Conservation (phyloP, 2,888 invertebrate species). For the Oconnorella tubifera region DNA sequence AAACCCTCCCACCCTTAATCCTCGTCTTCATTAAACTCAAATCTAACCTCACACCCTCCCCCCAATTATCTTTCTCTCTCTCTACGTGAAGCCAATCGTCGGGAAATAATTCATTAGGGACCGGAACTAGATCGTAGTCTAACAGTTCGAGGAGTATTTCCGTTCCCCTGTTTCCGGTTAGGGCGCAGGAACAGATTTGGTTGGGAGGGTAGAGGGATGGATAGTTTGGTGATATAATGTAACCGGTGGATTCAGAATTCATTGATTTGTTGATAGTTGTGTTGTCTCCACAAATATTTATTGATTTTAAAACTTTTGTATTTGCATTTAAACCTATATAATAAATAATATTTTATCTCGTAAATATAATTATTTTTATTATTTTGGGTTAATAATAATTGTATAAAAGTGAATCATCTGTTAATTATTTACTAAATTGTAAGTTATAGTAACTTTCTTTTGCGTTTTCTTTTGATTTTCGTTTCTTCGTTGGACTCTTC, state of each 20-base stretch:
- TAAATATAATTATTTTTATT: no score
- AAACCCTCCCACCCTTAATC: background rate
- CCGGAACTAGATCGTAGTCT: constrained; percentile 6
- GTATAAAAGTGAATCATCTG: no score
- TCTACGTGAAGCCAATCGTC: constrained; percentile 4
- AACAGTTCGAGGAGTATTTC: constrained; percentile 9
- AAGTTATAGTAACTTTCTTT: no score
- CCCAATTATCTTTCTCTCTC: background rate
- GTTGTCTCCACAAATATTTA: no score
- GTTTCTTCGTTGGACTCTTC: no score
- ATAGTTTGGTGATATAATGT: constrained; percentile 14
- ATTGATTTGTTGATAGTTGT: no score
- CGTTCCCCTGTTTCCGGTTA: background rate
- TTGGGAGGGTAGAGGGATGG: constrained; percentile 2
- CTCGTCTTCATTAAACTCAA: background rate
- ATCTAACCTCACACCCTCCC: constrained; percentile 2
- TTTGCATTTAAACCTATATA: no score
- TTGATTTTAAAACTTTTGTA: no score
- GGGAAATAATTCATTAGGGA: constrained; percentile 10
- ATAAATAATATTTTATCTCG: no score
- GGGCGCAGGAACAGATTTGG: constrained; percentile 2
- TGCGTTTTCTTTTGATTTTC: no score
- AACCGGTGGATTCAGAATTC: background rate
- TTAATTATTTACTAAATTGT: no score
- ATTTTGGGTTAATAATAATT: no score